phyloP scores from a whole-genome alignment of 2,888 invertebrate species.

The Alcis repandata region DNA sequence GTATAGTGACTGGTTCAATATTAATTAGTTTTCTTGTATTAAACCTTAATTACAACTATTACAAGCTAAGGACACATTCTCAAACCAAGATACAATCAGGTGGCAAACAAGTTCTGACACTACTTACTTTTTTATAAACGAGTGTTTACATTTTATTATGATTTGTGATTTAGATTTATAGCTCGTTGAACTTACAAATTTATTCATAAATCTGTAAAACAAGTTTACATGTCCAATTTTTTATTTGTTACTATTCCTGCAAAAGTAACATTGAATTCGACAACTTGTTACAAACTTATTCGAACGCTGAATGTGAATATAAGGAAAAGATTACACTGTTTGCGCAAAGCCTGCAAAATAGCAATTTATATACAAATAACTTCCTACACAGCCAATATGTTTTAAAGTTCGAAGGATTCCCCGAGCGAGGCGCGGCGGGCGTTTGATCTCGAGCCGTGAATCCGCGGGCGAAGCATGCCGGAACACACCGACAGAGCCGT shows the following conservation, averaged over 20 bases:
- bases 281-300: conserved; percentile 34
- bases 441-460: conserved; percentile 59
- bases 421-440: conserved; percentile 40
- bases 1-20: too few relatives aligned
- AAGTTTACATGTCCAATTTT: not conserved
- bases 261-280: conserved; percentile 29
- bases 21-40: too few relatives aligned
- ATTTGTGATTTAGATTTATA: too few relatives aligned
- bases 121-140: too few relatives aligned
- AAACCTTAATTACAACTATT: too few relatives aligned
- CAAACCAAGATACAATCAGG: too few relatives aligned
- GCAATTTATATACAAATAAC: conserved; percentile 39
- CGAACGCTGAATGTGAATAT: conserved; percentile 27
- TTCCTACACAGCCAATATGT: conserved; percentile 40
- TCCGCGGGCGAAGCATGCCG: conserved; percentile 52
- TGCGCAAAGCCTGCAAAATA: conserved; percentile 35
- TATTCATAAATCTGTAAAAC: not conserved
- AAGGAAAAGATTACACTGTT: conserved; percentile 35
- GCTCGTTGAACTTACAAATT: conserved; percentile 2
- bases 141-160: too few relatives aligned
- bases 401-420: conserved; percentile 47
- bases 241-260: not conserved
- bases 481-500: conserved; percentile 47
- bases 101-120: too few relatives aligned
- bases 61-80: too few relatives aligned